Base-by-base conservation (phyloP, 2,888 invertebrate species). In the Calliphora vomitoria region DNA sequence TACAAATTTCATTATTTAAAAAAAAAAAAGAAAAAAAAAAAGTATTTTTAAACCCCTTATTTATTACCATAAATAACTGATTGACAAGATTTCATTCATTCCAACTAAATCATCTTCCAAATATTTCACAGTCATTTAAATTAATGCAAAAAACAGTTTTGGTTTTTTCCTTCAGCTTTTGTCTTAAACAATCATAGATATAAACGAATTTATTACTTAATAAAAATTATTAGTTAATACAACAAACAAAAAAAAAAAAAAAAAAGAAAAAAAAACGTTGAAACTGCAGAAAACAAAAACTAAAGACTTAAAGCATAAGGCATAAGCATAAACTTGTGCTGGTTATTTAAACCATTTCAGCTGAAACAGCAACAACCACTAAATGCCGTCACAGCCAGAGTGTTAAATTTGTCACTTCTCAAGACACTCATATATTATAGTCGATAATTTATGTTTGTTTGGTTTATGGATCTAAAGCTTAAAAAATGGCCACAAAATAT, bases 301-400 rank as follows among this genome's bases (percentile, higher is more conserved):
- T 53, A 81, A 81, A 72, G 81, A 74, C 44, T 72, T 64, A 75
- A 68, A 68, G 47, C 58, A 58, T 25, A 1, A 68, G 75, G 47
- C 58, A 58, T 47, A 82, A 68, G 47, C 58, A 58, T 47, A 82
- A 68, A 75, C 75, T 60, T 50, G 20, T 8, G 13, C 15, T 75
- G 47, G 11, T 35, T 35, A 18, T 8, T 18, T 15, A 25, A 53
- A 41, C 5, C 5, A 72, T 72, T 66, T 47, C 25, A 71, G 10
- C 50, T 20, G 4, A 80, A 53, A 25, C 71, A 64, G 20, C 38
- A 68, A 71, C 15, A 38, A 11, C 47, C 10, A 62, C 20, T 38
- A 25, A 69, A 38, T 6, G 8, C 38, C 35, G 10, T 20, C 31
- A 13, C 8, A 47, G 68, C 13, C 38, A 58, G 8, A 60, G 44